Evolutionary conservation across 2,113 vertebrate species (phyloP).

Genomic region (Vulpes ferrilata): DNA sequence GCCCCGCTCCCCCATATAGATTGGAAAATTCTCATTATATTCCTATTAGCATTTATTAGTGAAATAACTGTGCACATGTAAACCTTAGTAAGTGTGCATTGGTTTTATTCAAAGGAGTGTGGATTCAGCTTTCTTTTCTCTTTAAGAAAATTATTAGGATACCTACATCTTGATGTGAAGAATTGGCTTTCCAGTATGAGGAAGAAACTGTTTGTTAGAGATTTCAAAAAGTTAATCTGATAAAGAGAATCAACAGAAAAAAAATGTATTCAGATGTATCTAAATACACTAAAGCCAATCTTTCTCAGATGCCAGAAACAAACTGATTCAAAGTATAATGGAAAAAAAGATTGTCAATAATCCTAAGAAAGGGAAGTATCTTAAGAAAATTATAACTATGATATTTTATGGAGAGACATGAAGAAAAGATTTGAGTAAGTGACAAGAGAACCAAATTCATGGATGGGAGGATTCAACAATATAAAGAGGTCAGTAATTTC

Average conservation of each 20-base stretch:
- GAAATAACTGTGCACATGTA: not conserved
- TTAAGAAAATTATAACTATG: conserved; percentile 28
- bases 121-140: not conserved
- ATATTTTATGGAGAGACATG: not conserved
- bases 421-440: conserved; percentile 18
- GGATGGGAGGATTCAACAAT: not conserved
- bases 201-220: not conserved
- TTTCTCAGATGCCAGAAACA: conserved; percentile 26
- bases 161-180: conserved; percentile 2
- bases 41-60: not conserved
- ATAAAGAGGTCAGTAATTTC: not conserved
- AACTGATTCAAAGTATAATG: not conserved
- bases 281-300: not conserved
- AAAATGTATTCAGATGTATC: not conserved
- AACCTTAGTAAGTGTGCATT: not conserved
- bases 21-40: not conserved
- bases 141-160: conserved; percentile 16
- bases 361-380: conserved; percentile 13
- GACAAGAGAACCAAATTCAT: not conserved
- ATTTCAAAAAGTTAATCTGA: not conserved
- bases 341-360: not conserved
- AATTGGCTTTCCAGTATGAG: not conserved
- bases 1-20: not conserved
- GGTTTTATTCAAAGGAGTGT: not conserved
- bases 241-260: not conserved